phyloP scores from a whole-genome alignment of 2,888 invertebrate genomes.

The Meandrusa payeni region DNA sequence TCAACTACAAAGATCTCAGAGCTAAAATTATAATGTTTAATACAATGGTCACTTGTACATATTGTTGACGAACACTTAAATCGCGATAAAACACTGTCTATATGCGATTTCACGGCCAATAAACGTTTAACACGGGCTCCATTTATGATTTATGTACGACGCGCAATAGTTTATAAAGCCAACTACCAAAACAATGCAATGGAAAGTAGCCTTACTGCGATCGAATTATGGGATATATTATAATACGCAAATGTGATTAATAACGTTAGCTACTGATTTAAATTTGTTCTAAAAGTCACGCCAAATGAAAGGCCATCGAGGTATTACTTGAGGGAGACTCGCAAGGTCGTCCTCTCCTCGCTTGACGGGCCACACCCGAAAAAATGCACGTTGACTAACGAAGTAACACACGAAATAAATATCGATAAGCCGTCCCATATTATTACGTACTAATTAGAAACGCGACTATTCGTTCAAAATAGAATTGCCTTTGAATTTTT shows the following conservation, averaged over 20 bases:
- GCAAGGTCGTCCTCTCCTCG: constrained; percentile 32
- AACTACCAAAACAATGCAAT: neutral
- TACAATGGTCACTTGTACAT: no score
- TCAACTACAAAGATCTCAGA: no score
- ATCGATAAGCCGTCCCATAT: constrained; percentile 6
- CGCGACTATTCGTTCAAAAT: no score
- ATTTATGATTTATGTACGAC: constrained; percentile 4
- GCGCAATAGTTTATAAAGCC: neutral
- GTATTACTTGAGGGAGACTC: constrained; percentile 31
- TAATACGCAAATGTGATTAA: no score
- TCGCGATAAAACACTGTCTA: neutral
- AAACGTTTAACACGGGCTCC: constrained; percentile 8
- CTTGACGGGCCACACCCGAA: constrained; percentile 23
- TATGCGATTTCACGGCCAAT: neutral
- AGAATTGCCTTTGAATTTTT: no score
- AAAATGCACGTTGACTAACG: constrained; percentile 2
- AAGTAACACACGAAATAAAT: neutral
- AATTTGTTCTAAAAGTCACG: constrained; percentile 22
- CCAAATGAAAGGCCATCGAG: constrained; percentile 29
- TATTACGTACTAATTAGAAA: no score
- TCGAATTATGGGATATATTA: no score
- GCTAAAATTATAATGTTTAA: no score
- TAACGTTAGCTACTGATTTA: constrained; percentile 9
- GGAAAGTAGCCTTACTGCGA: no score
- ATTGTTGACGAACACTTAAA: neutral